Base-by-base conservation (phyloP, 2,113 vertebrate species). In the Pristiophorus japonicus region DNA sequence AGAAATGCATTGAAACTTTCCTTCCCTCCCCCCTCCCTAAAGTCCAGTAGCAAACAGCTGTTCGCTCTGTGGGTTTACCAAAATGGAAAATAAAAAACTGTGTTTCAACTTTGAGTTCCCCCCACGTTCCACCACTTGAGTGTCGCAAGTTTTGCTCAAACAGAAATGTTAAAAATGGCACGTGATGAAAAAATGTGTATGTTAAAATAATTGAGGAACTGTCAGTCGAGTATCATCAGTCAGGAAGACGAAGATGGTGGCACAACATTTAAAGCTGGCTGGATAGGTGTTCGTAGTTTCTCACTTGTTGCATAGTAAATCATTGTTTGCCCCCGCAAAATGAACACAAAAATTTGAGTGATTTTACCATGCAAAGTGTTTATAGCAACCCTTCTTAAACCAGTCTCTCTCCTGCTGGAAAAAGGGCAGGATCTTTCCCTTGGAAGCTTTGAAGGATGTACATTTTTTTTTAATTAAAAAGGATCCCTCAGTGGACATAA, bases 241-340 rank as follows among this genome's bases (percentile, higher is more conserved):
- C 97, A 98, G 98, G 97, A 98, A 98, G 98, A 98, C 98, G 97
- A 97, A 97, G 97, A 97, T 66, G 62, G 98, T 97, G 98, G 97
- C 97, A 97, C 96, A 95, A 96, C 96, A 97, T 97, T 97, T 97
- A 97, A 97, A 97, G 97, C 97, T 97, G 97, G 97, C 97, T 97
- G 97, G 97, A 96, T 97, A 97, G 24, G 65, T 91, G 95, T 96
- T 94, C 96, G 96, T 97, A 96, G 96, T 97, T 96, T 96, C 97
- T 97, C 97, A 97, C 98, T 97, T 98, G 98, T 98, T 98, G 98
- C 98, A 98, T 98, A 98, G 98, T 98, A 98, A 98, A 98, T 97
- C 97, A 98, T 92, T 63, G 98, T 97, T 97, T 96, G 96, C 95
- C 97, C 88, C 97, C 97, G 97, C 97, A 96, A 96, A 96, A 97